Percentiles rank a stretch among this genome's conserved stretches.
Conservation (phyloP, 1,140 invertebrate species). For the Caerostris darwini region DNA sequence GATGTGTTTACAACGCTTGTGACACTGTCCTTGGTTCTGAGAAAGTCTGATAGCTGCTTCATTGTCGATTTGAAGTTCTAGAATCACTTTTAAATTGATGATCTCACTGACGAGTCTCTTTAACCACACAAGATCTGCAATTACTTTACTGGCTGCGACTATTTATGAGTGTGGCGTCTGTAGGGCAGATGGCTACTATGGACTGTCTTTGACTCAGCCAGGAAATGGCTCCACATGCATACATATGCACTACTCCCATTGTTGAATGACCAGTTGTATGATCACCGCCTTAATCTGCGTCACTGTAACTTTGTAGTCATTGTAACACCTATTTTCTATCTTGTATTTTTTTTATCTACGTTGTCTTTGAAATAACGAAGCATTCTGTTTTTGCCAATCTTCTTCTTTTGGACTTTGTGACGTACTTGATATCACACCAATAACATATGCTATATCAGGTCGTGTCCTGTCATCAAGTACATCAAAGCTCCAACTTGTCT, state of each 20-base stretch:
- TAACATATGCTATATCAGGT: conserved; percentile 81
- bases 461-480: conserved; percentile 82
- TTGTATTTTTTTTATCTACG: conserved; percentile 24
- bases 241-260: conserved; percentile 25
- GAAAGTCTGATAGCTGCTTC: too few species aligned
- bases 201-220: conserved; percentile 67
- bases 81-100: background rate
- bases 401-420: conserved; percentile 57
- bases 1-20: too few species aligned
- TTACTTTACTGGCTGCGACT: conserved; percentile 15
- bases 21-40: too few species aligned
- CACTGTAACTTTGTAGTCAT: conserved; percentile 79
- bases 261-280: conserved; percentile 78
- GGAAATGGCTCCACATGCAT: conserved; percentile 37
- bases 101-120: background rate
- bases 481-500: conserved; percentile 80
- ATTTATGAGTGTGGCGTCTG: conserved; percentile 75
- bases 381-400: conserved; percentile 81
- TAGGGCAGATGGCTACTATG: background rate
- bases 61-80: background rate
- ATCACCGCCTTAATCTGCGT: conserved; percentile 82
- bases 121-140: conserved; percentile 60
- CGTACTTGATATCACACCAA: conserved; percentile 78
- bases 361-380: conserved; percentile 82
- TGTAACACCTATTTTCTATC: conserved; percentile 16